Base-by-base conservation (phyloP, 2,113 vertebrate genomes). In the Calypte anna region DNA sequence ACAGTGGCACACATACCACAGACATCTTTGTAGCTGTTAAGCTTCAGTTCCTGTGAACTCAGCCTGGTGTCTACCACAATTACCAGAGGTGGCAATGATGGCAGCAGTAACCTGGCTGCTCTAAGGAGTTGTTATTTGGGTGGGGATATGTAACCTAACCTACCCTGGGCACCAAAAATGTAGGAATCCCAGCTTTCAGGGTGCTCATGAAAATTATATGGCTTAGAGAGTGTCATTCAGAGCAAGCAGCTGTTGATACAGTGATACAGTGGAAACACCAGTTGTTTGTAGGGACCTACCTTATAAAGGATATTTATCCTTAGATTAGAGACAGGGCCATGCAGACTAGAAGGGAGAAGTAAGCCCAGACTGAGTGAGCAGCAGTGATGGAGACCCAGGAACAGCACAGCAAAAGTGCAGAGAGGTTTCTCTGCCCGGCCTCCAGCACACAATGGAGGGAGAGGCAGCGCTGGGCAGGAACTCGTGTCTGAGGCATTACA, bases 401-500 rank as follows among this genome's bases (percentile, higher is more conserved):
- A 19, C 3, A 81, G 20, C 31, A 55, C 10, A 30, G 43, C n/a
- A 64, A 64, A 74, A 76, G 14, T 2, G 7, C 3, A 68, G 46
- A 59, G 44, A 24, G 4, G 6, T 50, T 75, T 33, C 67, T 67
- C 62, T 53, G 1, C 11, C 4, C 0, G 14, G 63, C 28, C 68
- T 63, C 38, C 69, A 84, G 90, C 48, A 27, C 44, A 85, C 70
- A 57, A 2, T 1, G 30, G 50, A 24, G n/a, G 73, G 44, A 30
- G n/a, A 76, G 44, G 23, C 80, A 46, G 59, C 0, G 3, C 51
- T 58, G 40, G 27, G 57, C 68, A 86, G 43, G 31, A 75, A 58
- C 70, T 90, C 0, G 0, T 62, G 67, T 58, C 62, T 27, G 33
- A 30, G 30, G 36, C 2, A 3, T 86, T 61, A 82, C 28, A 0